Evolutionary conservation across 1,140 invertebrate species (phyloP), one percentile per base, ranked within the genome.

Genomic region (Caenorhabditis briggsae): DNA sequence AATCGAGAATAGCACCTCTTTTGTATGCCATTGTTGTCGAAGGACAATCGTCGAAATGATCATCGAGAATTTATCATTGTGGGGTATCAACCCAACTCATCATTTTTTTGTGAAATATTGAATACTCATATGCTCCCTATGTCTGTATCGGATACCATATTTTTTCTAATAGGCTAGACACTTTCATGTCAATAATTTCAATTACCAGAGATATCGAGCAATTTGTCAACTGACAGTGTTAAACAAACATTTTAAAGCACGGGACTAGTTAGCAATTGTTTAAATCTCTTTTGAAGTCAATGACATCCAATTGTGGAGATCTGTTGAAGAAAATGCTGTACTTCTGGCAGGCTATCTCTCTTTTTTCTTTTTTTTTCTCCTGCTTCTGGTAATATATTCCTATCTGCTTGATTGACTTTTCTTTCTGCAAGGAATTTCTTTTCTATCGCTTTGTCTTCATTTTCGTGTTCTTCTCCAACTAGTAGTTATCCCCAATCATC

Each of bases 401-500:
- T 78, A 9, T 20, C 23, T 5, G 5, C 11, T 78, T 6, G 18
- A 43, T n/a, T 50, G 5, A 23, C 16, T n/a, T 18, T 53, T 14
- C 18, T 78, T 78, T 5, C 12, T 50, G 20, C 18, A 50, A 50
- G 46, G 70, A 50, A 78, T 43, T 78, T 50, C n/a, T 78, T 78
- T n/a, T 50, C 70, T 78, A 53, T 78, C 70, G 46, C 46, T 50
- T 61, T 61, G 18, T 50, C 14, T 78, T 50, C 23, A 8, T 5
- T 65, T 48, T 74, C 43, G 65, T 74, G 65, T 46, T 58, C 43
- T 48, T 74, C 33, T 33, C 33, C 33, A 33, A n/a, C 16, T 74
- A 16, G 65, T 74, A 74, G 65, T 46, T 78, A 25, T 78, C 20
- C 25, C n/a, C 33, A 65, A 65, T 65, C 33, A 78, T 50, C 43